A percentile compares a stretch with the other conserved stretches of the same genome.
Evolutionary conservation across 2,888 invertebrate species (phyloP).

Genomic region (Tachystola acroxantha): DNA sequence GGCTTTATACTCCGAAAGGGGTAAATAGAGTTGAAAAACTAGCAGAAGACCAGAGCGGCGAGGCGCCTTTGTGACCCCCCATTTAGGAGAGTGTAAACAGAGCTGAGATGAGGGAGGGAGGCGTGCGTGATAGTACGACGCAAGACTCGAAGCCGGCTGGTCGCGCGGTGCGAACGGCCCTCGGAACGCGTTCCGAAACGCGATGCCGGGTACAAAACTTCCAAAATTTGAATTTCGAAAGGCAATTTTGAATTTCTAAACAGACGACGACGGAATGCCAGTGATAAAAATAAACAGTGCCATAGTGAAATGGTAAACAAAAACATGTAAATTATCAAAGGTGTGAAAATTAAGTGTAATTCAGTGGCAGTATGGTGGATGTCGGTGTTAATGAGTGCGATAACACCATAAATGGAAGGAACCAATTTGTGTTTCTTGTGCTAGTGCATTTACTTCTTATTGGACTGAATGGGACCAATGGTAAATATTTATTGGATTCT

Average conservation of each 20-base stretch:
- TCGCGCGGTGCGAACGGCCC: slow-evolving; percentile 50
- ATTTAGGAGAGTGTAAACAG: slow-evolving; percentile 68
- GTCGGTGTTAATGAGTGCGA: slow-evolving; percentile 73
- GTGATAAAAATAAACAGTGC: slow-evolving; percentile 26
- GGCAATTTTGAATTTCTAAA: slow-evolving; percentile 19
- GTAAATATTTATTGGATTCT: slow-evolving; percentile 41
- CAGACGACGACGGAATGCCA: slow-evolving; percentile 6
- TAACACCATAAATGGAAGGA: slow-evolving; percentile 71
- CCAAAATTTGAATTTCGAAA: slow-evolving; percentile 34
- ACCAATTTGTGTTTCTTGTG: slow-evolving; percentile 73
- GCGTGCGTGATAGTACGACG: slow-evolving; percentile 58
- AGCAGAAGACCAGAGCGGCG: slow-evolving; percentile 37
- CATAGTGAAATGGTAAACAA: slow-evolving; percentile 37
- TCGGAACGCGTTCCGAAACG: slow-evolving; percentile 24
- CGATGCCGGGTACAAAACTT: slow-evolving; percentile 53
- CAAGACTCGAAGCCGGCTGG: slow-evolving; percentile 53
- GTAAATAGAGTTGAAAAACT: slow-evolving; percentile 50
- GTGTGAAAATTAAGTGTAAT: slow-evolving; percentile 59
- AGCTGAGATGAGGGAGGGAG: slow-evolving; percentile 59
- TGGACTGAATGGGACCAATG: slow-evolving; percentile 74
- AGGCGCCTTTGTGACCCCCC: slow-evolving; percentile 62
- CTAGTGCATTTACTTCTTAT: slow-evolving; percentile 73
- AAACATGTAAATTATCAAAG: slow-evolving; percentile 66
- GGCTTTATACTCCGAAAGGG: slow-evolving; percentile 43
- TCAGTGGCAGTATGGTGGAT: slow-evolving; percentile 75